Evolutionary conservation across 2,797 vertebrate genomes (phyloP).

Genomic region (Saguinus oedipus): DNA sequence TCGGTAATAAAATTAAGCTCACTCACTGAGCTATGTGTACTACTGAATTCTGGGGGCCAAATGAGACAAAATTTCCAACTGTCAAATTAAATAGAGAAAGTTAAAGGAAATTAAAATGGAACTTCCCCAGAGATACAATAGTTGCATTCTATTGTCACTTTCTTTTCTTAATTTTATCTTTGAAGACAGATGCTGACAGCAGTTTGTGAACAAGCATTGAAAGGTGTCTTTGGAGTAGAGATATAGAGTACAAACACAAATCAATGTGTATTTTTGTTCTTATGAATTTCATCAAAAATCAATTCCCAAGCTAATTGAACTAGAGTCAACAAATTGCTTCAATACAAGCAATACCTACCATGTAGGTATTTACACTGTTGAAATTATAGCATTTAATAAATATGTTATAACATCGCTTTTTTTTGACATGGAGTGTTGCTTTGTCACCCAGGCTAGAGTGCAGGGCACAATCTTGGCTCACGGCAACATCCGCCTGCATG

Average conservation of each 20-base stretch:
- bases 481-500: neutral
- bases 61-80: conserved; percentile 66
- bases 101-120: conserved; percentile 39
- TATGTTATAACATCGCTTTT: neutral
- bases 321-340: neutral
- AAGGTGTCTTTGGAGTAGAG: neutral
- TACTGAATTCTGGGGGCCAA: neutral
- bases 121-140: neutral
- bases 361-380: neutral
- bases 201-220: neutral
- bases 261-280: neutral
- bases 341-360: neutral
- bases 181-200: conserved; percentile 43
- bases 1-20: conserved; percentile 65
- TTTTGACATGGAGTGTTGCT: neutral
- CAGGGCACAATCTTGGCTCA: neutral
- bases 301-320: neutral
- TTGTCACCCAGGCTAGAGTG: neutral
- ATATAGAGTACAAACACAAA: neutral
- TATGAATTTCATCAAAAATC: neutral
- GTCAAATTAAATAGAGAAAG: conserved; percentile 67
- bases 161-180: conserved; percentile 15
- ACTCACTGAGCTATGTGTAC: neutral
- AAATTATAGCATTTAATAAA: neutral
- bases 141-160: neutral